Evolutionary conservation across 1,140 invertebrate species (phyloP).

Genomic region (Vollenhovia emeryi): DNA sequence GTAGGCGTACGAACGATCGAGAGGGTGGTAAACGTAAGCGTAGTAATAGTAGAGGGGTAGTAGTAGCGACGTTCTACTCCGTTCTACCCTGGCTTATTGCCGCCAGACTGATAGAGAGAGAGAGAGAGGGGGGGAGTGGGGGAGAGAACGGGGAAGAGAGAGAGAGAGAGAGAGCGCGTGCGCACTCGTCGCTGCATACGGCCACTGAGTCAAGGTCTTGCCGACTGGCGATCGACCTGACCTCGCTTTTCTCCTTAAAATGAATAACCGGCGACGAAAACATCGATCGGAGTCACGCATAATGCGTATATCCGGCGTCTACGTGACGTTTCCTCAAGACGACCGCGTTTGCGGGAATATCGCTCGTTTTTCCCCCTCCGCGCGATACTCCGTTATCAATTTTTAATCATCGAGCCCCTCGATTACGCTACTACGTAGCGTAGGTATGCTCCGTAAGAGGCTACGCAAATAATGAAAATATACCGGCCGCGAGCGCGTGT

Average conservation of each 20-base stretch:
- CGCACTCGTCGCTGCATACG: conserved; percentile 60
- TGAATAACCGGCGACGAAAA: conserved; percentile 45
- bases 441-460: not conserved
- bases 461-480: not conserved
- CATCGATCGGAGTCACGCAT: conserved; percentile 39
- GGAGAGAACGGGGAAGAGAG: not conserved
- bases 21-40: conserved; percentile 37
- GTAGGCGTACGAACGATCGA: conserved; percentile 44
- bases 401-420: not conserved
- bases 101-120: conserved; percentile 4
- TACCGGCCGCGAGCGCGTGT: not conserved
- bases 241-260: conserved; percentile 75
- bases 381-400: not conserved
- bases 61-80: conserved; percentile 17
- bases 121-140: not conserved
- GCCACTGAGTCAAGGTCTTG: conserved; percentile 81
- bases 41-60: conserved; percentile 60
- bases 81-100: conserved; percentile 41
- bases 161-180: conserved; percentile 56
- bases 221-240: conserved; percentile 76
- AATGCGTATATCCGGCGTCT: conserved; percentile 16
- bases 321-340: not conserved
- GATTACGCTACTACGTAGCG: not conserved
- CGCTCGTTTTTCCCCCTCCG: too few relatives aligned
- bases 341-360: too few relatives aligned